Evolutionary conservation across 1,140 invertebrate genomes (phyloP).

Genomic region (Neodiprion fabricii): DNA sequence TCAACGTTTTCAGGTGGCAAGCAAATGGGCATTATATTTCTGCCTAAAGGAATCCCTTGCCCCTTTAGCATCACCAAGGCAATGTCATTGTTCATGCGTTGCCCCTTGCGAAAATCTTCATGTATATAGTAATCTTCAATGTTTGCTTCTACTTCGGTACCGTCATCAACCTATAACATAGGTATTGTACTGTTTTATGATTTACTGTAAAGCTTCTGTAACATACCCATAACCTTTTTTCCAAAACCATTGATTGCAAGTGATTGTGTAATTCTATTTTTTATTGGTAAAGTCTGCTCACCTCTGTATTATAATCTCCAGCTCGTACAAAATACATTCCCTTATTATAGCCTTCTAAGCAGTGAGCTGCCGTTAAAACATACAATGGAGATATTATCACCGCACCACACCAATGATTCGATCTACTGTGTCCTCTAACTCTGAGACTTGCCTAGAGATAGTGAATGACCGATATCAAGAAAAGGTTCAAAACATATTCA

Average conservation of each 20-base stretch:
- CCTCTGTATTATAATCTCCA: constrained; percentile 76
- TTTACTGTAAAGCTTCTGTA: not conserved
- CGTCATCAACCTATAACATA: constrained; percentile 62
- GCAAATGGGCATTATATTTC: constrained; percentile 78
- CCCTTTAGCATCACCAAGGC: constrained; percentile 74
- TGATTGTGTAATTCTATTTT: not conserved
- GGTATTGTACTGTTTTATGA: not conserved
- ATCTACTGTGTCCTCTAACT: constrained; percentile 64
- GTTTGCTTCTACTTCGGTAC: constrained; percentile 70
- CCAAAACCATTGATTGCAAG: too few relatives aligned
- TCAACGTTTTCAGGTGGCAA: constrained; percentile 65
- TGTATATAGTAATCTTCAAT: constrained; percentile 75
- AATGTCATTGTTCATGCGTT: constrained; percentile 78
- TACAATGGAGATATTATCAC: constrained; percentile 73
- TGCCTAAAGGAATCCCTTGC: constrained; percentile 68
- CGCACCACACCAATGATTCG: constrained; percentile 79
- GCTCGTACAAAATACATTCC: constrained; percentile 71
- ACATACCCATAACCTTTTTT: not conserved
- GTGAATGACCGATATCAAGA: constrained; percentile 16
- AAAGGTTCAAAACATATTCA: constrained; percentile 3
- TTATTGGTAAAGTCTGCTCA: constrained; percentile 38
- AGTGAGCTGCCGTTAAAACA: constrained; percentile 83
- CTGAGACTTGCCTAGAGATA: constrained; percentile 71
- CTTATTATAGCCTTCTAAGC: constrained; percentile 73
- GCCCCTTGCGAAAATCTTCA: constrained; percentile 69